Evolutionary conservation across 2,113 vertebrate species (phyloP).

Genomic region (Malurus melanocephalus): DNA sequence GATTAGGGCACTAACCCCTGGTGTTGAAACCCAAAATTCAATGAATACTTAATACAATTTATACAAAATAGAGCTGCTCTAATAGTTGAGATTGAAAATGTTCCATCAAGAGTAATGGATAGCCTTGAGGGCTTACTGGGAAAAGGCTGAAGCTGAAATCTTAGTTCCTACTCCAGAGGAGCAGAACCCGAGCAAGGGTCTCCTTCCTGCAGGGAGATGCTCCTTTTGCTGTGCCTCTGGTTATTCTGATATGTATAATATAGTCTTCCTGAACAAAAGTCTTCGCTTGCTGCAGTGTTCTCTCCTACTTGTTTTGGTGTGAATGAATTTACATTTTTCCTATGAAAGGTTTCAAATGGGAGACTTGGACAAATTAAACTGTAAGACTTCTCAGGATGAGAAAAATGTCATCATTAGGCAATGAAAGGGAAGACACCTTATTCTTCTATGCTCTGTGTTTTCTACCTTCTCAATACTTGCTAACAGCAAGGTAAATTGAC

Average conservation of each 20-base stretch:
- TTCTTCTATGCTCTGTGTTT: background rate
- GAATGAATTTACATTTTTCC: background rate
- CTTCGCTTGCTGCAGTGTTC: background rate
- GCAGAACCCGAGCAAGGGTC: background rate
- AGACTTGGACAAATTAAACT: background rate
- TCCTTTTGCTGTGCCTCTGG: background rate
- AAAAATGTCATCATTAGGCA: background rate
- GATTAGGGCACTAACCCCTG: conserved; percentile 45
- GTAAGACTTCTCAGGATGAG: background rate
- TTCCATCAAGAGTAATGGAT: conserved; percentile 63
- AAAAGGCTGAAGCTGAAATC: conserved; percentile 23
- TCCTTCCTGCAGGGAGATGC: background rate
- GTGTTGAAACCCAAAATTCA: conserved; percentile 53
- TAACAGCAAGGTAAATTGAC: background rate
- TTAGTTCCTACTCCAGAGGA: background rate
- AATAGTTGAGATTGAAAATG: conserved; percentile 58
- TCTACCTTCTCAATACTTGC: background rate
- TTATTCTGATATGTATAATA: background rate
- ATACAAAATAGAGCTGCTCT: conserved; percentile 49
- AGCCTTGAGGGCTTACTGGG: conserved; percentile 59
- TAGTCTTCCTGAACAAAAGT: background rate
- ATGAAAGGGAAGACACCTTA: background rate
- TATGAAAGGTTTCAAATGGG: background rate
- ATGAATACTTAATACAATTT: conserved; percentile 64
- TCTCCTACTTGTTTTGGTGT: background rate